Base-by-base conservation (phyloP, 2,888 invertebrate species). In the Herminia tarsipennalis region DNA sequence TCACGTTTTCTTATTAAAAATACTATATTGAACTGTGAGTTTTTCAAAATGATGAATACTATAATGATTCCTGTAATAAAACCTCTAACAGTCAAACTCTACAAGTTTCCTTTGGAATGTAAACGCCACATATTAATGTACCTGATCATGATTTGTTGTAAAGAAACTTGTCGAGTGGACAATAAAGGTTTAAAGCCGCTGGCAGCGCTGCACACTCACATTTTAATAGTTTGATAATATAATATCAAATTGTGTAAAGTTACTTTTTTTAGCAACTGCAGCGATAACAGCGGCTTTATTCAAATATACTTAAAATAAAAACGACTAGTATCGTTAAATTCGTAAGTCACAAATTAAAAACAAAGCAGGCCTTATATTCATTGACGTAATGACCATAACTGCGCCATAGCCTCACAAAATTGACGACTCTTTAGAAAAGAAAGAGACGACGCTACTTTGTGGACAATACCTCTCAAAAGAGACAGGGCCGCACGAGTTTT, bases 361-460 rank as follows among this genome's bases (percentile, higher is more conserved):
- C 18, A 36, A 44, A 53, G 63, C 64, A 63, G 64, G 64, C 64
- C 59, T 66, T n/a, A n/a, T n/a, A n/a, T n/a, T n/a, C n/a, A n/a
- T n/a, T n/a, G n/a, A n/a, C n/a, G n/a, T n/a, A n/a, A n/a, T n/a
- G n/a, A n/a, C n/a, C n/a, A n/a, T n/a, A n/a, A n/a, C n/a, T n/a
- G n/a, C n/a, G n/a, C n/a, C n/a, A n/a, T n/a, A n/a, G n/a, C n/a
- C n/a, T n/a, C n/a, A n/a, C n/a, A n/a, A n/a, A n/a, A n/a, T n/a
- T n/a, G n/a, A n/a, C n/a, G n/a, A n/a, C n/a, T n/a, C n/a, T n/a
- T n/a, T n/a, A n/a, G n/a, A n/a, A n/a, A n/a, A n/a, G n/a, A n/a
- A n/a, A n/a, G n/a, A n/a, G n/a, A n/a, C n/a, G n/a, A n/a, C n/a
- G n/a, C n/a, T n/a, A n/a, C n/a, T n/a, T n/a, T n/a, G n/a, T n/a